A percentile compares a stretch with the other conserved stretches of the same genome.
Evolutionary conservation across 92 coral and sea anemone species (phyloP).

Genomic region (Palythoa grandis): DNA sequence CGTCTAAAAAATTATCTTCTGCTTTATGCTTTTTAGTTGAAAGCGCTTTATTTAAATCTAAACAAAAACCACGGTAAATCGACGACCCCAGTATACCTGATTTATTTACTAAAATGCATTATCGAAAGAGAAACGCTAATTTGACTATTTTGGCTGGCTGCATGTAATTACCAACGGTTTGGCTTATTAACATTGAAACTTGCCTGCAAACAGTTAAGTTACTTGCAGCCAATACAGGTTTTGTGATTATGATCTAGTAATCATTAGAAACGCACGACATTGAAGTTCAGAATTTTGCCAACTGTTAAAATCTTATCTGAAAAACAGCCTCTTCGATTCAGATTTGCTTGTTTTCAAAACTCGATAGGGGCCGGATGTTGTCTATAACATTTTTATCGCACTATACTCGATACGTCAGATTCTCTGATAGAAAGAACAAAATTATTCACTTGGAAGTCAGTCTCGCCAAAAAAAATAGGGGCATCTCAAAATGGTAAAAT

Average conservation of each 20-base stretch:
- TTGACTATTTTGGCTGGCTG: slow-evolving; percentile 12
- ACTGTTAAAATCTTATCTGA: slow-evolving; percentile 1
- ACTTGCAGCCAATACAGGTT: not conserved
- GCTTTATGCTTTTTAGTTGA: not conserved
- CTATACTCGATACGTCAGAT: not conserved
- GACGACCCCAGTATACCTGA: not conserved
- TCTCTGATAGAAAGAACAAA: not conserved
- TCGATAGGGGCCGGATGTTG: not conserved
- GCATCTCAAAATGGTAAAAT: not conserved
- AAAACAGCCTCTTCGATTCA: not conserved
- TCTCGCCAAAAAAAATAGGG: not conserved
- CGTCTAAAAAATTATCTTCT: not conserved
- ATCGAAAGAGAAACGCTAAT: slow-evolving; percentile 41
- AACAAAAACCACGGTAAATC: not conserved
- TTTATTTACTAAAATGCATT: slow-evolving; percentile 25
- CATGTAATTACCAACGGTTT: slow-evolving; percentile 12
- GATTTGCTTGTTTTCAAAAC: slow-evolving; percentile 25
- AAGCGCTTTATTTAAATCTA: slow-evolving; percentile 3
- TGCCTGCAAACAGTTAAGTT: not conserved
- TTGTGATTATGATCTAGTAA: slow-evolving; percentile 16
- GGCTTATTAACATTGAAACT: slow-evolving; percentile 13
- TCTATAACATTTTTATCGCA: not conserved
- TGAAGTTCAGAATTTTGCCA: not conserved
- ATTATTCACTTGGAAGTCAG: not conserved
- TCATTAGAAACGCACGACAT: not conserved